phyloP scores from a whole-genome alignment of 2,888 invertebrate species.

The Nudaria mundana region DNA sequence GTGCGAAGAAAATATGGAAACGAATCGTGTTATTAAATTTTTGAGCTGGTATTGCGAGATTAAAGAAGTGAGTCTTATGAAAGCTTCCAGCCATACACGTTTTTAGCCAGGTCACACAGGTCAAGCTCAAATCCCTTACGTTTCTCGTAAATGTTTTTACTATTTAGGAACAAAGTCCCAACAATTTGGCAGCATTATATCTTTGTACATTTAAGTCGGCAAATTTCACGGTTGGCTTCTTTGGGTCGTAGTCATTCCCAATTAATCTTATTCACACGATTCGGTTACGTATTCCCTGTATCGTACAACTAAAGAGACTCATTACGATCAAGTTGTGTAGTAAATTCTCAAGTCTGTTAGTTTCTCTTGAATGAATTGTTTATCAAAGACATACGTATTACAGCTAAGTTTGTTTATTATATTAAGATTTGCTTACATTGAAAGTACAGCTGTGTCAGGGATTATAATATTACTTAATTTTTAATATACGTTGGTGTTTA shows the following conservation, averaged over 20 bases:
- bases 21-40: conserved; percentile 48
- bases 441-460: too few species aligned
- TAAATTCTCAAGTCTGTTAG: conserved; percentile 8
- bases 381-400: conserved; percentile 7
- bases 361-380: conserved; percentile 1
- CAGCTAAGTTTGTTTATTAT: not conserved
- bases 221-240: conserved; percentile 22
- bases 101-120: conserved; percentile 1
- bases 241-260: conserved; percentile 18
- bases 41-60: conserved; percentile 20
- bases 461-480: too few species aligned
- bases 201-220: conserved; percentile 14
- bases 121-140: conserved; percentile 1
- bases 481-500: too few species aligned
- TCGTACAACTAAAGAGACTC: too few species aligned
- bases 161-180: conserved; percentile 6
- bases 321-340: conserved; percentile 7
- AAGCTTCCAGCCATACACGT: too few species aligned
- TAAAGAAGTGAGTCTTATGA: not conserved
- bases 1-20: conserved; percentile 41
- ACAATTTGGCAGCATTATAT: conserved; percentile 14
- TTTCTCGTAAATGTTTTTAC: conserved; percentile 1
- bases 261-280: conserved; percentile 37
- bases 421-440: not conserved
- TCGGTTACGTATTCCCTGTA: conserved; percentile 24